phyloP scores from a whole-genome alignment of 2,888 invertebrate species.

The Mythimna loreyi region DNA sequence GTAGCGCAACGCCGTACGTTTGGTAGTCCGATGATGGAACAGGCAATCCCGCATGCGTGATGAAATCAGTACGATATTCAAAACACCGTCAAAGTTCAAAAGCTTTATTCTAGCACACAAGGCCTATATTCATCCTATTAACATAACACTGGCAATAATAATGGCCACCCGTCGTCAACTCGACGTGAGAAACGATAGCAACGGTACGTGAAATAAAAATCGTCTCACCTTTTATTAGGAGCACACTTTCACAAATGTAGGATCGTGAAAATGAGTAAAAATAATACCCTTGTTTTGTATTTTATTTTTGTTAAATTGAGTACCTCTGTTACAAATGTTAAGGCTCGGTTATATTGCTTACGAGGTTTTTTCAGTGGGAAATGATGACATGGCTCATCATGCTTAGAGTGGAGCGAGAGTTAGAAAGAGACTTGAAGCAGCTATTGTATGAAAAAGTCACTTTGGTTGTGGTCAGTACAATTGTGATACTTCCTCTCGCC shows the following conservation, averaged over 20 bases:
- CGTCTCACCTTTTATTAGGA: slow-evolving; percentile 42
- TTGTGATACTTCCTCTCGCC: too few relatives aligned
- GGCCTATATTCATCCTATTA: slow-evolving; percentile 12
- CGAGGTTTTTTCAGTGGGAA: too few relatives aligned
- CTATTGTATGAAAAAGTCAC: too few relatives aligned
- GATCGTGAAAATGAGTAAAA: slow-evolving; percentile 32
- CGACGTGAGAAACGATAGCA: slow-evolving; percentile 53
- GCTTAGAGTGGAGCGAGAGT: too few relatives aligned
- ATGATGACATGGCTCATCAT: too few relatives aligned
- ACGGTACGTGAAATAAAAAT: slow-evolving; percentile 41
- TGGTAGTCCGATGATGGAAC: too few relatives aligned
- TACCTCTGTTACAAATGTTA: slow-evolving; percentile 18
- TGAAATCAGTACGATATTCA: too few relatives aligned
- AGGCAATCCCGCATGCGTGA: too few relatives aligned
- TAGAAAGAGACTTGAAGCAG: too few relatives aligned
- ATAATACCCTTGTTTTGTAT: slow-evolving; percentile 42
- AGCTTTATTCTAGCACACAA: slow-evolving; percentile 22
- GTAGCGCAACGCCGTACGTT: too few relatives aligned
- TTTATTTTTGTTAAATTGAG: slow-evolving; percentile 39
- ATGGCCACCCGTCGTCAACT: slow-evolving; percentile 24
- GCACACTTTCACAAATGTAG: slow-evolving; percentile 27
- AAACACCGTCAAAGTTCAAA: not conserved
- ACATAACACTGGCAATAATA: slow-evolving; percentile 41
- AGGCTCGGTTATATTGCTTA: slow-evolving; percentile 23
- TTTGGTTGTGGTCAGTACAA: too few relatives aligned